Evolutionary conservation across 2,888 invertebrate genomes (phyloP), one percentile per base, ranked within the genome.

Genomic region (Marronus borbonicus): DNA sequence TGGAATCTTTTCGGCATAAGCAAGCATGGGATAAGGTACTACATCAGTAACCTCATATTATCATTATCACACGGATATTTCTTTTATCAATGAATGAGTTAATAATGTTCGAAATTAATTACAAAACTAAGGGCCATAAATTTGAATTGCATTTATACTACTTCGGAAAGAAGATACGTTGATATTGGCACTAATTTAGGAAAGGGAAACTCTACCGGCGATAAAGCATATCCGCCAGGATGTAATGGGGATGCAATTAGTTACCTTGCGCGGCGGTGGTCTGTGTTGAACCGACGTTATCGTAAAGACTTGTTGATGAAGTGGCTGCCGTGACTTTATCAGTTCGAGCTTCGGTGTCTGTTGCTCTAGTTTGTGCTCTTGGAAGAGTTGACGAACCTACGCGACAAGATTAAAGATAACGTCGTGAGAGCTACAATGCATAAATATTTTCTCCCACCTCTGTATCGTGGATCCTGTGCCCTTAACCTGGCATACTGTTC

Each of bases 401-500:
- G 24, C 14, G 24, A 74, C 39, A 72, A 36, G 31, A 12, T 12
- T 28, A 82, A 44, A 12, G 12, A 12, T 44, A 44, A 44, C 44
- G 44, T 44, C 44, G 31, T 36, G 5, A 36, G 5, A 36, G 31
- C 5, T 36, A 36, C 31, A 36, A 36, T 36, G 5, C 5, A 5
- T 36, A 36, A 36, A 36, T 5, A 36, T 36, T 4, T 36, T 36
- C 5, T 36, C 81, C 84, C 83, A 90, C 91, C 91, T 90, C 95
- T 91, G 87, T 95, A 95, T 89, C 96, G 90, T 28, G 95, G 94
- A 89, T 96, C 96, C 89, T 96, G 96, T 79, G 94, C 93, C 86
- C 96, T 92, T 83, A 97, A 91, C 85, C 96, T 92, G 82, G 95
- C 95, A 87, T 95, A 95, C 89, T 97, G 97, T 89, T 97, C 97